Base-by-base conservation (phyloP, 35 echinoderm and acorn worm species). In the Ptychodera flava region DNA sequence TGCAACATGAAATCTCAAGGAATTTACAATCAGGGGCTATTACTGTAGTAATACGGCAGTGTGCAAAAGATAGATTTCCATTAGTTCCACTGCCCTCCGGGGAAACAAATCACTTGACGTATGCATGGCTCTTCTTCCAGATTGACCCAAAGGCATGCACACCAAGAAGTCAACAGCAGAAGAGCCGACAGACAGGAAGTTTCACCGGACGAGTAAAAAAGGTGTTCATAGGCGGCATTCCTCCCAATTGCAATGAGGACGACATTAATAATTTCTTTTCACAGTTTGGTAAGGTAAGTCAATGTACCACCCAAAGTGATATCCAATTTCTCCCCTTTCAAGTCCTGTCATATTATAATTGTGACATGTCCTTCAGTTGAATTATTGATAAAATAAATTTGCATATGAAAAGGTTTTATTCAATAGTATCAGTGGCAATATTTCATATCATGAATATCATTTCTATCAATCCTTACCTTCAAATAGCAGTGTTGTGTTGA, bases 141-240 rank as follows among this genome's bases (percentile, higher is more conserved):
- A 36, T 90, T 77, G 88, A 90, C 36, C 88, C 88, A 15, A 90
- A 90, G 36, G 80, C 88, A 34, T 45, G 88, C 78, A 83, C 82
- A 22, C 88, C 82, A 78, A 77, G 88, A 16, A 81, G 82, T 90
- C 45, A 64, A 64, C 45, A 64, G 22, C 45, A 64, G 45, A 64
- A 64, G 45, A 64, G 45, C 45, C 6, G 22, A 64, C 45, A 64
- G 45, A n/a, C n/a, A n/a, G n/a, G n/a, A n/a, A n/a, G n/a, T n/a
- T 64, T 64, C 45, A 64, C 45, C 22, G 45, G 45, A 6, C 6
- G 45, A 64, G 45, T 64, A 22, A 93, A 90, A 31, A 93, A 93
- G 37, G 81, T 93, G 16, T 93, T 93, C 77, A 88, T 93, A 14
- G 92, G 92, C 34, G 92, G 92, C 31, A 38, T 93, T 29, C 76